Evolutionary conservation across 2,888 invertebrate species (phyloP).

Genomic region (Apocheima hispidaria): DNA sequence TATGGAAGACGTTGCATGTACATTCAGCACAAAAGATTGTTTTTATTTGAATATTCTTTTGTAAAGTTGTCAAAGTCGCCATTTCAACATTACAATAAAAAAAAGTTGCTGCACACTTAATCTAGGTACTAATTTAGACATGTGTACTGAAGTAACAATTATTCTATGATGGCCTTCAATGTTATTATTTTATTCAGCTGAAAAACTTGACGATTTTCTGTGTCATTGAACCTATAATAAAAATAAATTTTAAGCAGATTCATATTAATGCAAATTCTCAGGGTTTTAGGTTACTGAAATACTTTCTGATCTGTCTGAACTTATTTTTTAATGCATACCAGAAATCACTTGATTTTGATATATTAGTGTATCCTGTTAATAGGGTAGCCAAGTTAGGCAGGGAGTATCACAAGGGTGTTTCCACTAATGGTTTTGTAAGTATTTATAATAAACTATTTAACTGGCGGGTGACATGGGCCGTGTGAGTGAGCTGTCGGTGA

Average conservation of each 20-base stretch:
- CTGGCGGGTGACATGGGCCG: constrained; percentile 67
- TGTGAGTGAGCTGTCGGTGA: constrained; percentile 75
- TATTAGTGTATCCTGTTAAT: too few species aligned
- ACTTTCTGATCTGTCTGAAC: background rate
- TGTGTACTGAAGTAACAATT: background rate
- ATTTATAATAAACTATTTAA: constrained; percentile 64
- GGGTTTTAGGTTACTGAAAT: constrained; percentile 12
- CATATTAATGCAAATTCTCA: background rate
- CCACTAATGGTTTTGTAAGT: constrained; percentile 78
- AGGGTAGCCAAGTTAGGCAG: constrained; percentile 57
- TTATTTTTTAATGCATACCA: background rate
- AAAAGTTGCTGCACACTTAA: background rate
- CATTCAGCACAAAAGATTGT: constrained; percentile 11
- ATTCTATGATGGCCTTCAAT: background rate
- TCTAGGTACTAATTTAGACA: background rate
- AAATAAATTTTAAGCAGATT: background rate
- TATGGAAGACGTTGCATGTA: constrained; percentile 72
- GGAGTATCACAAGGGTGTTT: constrained; percentile 71
- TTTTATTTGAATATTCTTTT: constrained; percentile 7
- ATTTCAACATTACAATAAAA: background rate
- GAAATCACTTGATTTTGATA: background rate
- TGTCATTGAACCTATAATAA: too few species aligned
- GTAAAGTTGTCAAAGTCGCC: background rate
- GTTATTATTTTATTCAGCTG: constrained; percentile 3
- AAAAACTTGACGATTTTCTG: background rate